These are phyloP conservation scores for Vannuccia rotundouncinata DNA, from an alignment of 2,888 invertebrate species.

Conservation along the genomic window DNA sequence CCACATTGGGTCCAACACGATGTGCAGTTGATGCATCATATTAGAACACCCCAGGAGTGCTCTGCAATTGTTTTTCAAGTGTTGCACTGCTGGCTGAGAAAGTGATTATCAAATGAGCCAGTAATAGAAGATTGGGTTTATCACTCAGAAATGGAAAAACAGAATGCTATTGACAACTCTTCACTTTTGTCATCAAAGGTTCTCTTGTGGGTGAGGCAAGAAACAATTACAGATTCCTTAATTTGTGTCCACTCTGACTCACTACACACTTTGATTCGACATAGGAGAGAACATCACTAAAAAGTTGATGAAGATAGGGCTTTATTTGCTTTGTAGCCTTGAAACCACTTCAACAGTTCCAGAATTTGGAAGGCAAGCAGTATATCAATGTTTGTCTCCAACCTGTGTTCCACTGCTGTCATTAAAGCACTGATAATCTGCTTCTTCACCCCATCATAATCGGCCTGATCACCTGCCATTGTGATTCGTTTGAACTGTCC, in stretches of 20 bases:
- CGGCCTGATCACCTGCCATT: constrained; percentile 15
- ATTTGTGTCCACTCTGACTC: background rate
- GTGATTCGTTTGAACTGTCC: constrained; percentile 21
- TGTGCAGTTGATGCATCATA: background rate
- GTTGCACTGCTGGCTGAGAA: background rate
- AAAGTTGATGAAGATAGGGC: background rate
- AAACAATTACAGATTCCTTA: background rate
- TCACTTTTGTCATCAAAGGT: background rate
- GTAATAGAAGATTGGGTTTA: background rate
- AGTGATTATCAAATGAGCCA: background rate
- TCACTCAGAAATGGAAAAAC: background rate
- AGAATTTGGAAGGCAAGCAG: constrained; percentile 21
- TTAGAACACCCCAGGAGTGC: background rate
- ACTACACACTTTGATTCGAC: background rate
- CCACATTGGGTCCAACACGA: background rate
- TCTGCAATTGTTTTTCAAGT: background rate
- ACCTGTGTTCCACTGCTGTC: constrained; percentile 26
- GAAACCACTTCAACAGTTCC: constrained; percentile 17
- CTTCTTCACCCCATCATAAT: constrained; percentile 23
- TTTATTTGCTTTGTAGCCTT: constrained; percentile 20
- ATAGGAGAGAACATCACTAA: background rate
- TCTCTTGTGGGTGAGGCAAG: background rate
- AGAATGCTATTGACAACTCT: background rate
- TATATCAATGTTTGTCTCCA: constrained; percentile 7
- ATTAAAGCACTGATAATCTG: constrained; percentile 21